Evolutionary conservation across 2,113 vertebrate species (phyloP).

Genomic region (Oryzias javanicus): DNA sequence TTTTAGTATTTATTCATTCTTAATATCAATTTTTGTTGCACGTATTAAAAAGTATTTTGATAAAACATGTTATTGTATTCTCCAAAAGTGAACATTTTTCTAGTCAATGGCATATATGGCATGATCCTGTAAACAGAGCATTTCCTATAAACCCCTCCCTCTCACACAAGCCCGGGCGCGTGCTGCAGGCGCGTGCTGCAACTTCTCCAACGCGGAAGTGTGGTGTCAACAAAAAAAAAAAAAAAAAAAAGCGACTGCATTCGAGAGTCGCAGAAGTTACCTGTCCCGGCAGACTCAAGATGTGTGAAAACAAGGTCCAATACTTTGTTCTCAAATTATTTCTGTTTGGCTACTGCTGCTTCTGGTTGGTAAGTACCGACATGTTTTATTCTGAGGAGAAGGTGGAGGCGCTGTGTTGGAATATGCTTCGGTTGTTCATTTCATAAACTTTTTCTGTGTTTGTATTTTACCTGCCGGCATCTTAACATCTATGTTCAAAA

Average conservation of each 20-base stretch:
- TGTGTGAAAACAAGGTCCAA: slow-evolving; percentile 30
- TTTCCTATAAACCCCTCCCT: too few relatives aligned
- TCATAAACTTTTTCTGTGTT: too few relatives aligned
- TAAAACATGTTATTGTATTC: too few relatives aligned
- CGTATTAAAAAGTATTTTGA: too few relatives aligned
- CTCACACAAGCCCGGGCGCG: too few relatives aligned
- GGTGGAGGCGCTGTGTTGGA: not conserved
- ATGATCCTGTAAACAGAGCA: too few relatives aligned
- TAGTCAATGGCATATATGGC: too few relatives aligned
- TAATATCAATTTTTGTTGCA: too few relatives aligned
- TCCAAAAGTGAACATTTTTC: too few relatives aligned
- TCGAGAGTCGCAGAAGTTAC: not conserved
- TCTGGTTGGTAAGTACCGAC: slow-evolving; percentile 64
- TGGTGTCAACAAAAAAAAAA: not conserved
- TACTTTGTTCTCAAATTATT: slow-evolving; percentile 46
- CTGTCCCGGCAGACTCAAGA: slow-evolving; percentile 17
- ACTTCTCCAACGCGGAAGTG: slow-evolving; percentile 64
- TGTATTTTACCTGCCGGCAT: not conserved
- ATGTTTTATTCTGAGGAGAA: accelerated
- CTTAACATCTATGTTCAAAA: not conserved
- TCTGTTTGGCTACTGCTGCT: slow-evolving; percentile 57
- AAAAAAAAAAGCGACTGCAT: not conserved
- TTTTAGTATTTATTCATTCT: too few relatives aligned
- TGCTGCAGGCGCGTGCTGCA: slow-evolving; percentile 50
- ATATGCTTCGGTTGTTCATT: not conserved